Evolutionary conservation across 2,797 vertebrate genomes (phyloP).

Genomic region (Chanos chanos): DNA sequence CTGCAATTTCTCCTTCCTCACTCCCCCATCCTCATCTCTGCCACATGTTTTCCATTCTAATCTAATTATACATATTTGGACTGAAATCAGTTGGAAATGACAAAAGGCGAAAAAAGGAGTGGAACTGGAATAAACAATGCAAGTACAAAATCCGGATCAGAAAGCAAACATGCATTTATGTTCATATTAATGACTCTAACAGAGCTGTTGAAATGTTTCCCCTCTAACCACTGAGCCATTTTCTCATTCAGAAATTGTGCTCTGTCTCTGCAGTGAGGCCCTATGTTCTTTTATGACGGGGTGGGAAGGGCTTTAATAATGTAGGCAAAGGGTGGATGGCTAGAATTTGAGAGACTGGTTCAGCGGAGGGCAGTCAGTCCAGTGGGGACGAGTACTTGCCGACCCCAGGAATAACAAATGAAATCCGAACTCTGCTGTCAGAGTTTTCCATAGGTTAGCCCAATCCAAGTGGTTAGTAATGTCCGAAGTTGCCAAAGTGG

Average conservation of each 20-base stretch:
- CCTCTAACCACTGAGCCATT: slow-evolving; percentile 26
- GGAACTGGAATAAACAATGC: slow-evolving; percentile 39
- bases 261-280: slow-evolving; percentile 14
- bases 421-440: slow-evolving; percentile 26
- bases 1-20: slow-evolving; percentile 42
- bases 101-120: slow-evolving; percentile 18
- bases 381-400: slow-evolving; percentile 33
- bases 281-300: slow-evolving; percentile 20
- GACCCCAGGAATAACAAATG: slow-evolving; percentile 21
- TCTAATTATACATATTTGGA: slow-evolving; percentile 43
- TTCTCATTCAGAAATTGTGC: neutral
- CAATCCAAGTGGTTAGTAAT: slow-evolving; percentile 36
- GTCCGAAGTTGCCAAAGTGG: slow-evolving; percentile 24
- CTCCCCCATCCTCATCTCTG: no score
- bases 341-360: slow-evolving; percentile 24
- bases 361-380: slow-evolving; percentile 35
- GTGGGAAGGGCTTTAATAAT: slow-evolving; percentile 34
- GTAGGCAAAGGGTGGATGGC: slow-evolving; percentile 29
- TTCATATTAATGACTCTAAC: slow-evolving; percentile 41
- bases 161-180: slow-evolving; percentile 29
- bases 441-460: slow-evolving; percentile 33
- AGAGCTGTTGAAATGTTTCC: slow-evolving; percentile 37
- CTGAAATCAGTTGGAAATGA: slow-evolving; percentile 41
- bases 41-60: slow-evolving; percentile 47
- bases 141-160: slow-evolving; percentile 36